Evolutionary conservation across 2,888 invertebrate species (phyloP).

Genomic region (Ypsolopha sequella): DNA sequence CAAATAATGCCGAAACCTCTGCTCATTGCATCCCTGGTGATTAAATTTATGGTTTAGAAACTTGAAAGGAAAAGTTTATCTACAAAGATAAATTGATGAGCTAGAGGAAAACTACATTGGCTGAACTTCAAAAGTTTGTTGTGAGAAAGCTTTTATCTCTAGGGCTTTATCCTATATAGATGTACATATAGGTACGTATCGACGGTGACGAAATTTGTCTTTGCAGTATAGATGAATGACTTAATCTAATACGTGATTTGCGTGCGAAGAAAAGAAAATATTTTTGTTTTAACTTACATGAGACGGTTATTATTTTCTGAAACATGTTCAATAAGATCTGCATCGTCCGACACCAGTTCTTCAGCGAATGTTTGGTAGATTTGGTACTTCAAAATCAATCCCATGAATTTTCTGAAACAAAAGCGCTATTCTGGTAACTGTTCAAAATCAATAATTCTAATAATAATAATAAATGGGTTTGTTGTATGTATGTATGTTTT

Average conservation of each 20-base stretch:
- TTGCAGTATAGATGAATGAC: too few species aligned
- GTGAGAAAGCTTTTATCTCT: too few species aligned
- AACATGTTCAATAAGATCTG: conserved; percentile 50
- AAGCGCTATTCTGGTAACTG: background rate
- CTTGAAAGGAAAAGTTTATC: background rate
- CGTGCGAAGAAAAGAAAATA: background rate
- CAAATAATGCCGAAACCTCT: conserved; percentile 55
- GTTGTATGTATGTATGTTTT: too few species aligned
- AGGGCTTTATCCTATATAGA: too few species aligned
- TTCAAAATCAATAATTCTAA: too few species aligned
- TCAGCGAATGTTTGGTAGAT: conserved; percentile 62
- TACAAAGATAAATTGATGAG: background rate
- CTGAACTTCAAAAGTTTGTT: background rate
- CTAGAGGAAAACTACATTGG: background rate
- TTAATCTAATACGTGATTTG: too few species aligned
- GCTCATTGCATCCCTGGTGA: conserved; percentile 48
- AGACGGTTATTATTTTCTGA: conserved; percentile 46
- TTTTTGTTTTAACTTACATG: conserved; percentile 36
- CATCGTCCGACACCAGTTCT: conserved; percentile 52
- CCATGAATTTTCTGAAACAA: conserved; percentile 67
- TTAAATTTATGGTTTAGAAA: too few species aligned
- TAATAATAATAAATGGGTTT: too few species aligned
- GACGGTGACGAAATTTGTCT: too few species aligned
- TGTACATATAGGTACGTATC: too few species aligned
- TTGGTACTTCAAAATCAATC: conserved; percentile 69